phyloP scores from a whole-genome alignment of 2,113 vertebrate genomes.

The Dolichallabes microphthalmus region DNA sequence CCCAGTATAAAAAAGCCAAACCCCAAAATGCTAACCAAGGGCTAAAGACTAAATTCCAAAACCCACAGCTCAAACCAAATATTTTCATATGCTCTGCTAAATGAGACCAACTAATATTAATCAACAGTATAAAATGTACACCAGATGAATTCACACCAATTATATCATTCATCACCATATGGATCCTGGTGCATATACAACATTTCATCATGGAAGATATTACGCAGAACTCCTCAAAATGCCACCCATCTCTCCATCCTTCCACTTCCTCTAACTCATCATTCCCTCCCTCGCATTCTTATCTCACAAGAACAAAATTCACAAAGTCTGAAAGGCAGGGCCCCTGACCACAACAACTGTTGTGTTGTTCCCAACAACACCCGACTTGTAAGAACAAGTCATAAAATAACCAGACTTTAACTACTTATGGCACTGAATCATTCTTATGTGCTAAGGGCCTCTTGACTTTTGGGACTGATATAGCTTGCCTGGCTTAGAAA shows the following conservation, averaged over 20 bases:
- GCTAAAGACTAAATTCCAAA: conserved; percentile 21
- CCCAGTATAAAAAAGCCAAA: not conserved
- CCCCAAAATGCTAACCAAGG: conserved; percentile 26
- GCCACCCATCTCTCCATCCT: conserved; percentile 26
- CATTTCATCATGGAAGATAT: conserved; percentile 31
- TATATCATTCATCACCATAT: not conserved
- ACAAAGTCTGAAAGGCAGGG: conserved; percentile 46
- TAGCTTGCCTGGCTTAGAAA: conserved; percentile 1
- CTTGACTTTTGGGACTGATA: not conserved
- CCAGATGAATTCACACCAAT: not conserved
- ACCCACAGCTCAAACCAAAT: conserved; percentile 22
- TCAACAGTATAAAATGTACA: not conserved
- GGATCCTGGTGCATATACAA: no score
- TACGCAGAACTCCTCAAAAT: conserved; percentile 41
- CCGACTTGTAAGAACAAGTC: conserved; percentile 4
- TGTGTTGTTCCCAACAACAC: conserved; percentile 18
- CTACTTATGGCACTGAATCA: conserved; percentile 20
- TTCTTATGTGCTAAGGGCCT: not conserved
- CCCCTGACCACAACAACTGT: conserved; percentile 51
- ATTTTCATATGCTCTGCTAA: conserved; percentile 15
- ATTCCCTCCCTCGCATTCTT: conserved; percentile 38
- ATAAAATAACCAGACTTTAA: conserved; percentile 5
- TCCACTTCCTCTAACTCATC: conserved; percentile 26
- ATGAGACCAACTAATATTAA: conserved; percentile 1
- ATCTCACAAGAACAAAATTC: conserved; percentile 55